Conservation (phyloP, 2,888 invertebrate genomes). For the Sclerodermus sp. region DNA sequence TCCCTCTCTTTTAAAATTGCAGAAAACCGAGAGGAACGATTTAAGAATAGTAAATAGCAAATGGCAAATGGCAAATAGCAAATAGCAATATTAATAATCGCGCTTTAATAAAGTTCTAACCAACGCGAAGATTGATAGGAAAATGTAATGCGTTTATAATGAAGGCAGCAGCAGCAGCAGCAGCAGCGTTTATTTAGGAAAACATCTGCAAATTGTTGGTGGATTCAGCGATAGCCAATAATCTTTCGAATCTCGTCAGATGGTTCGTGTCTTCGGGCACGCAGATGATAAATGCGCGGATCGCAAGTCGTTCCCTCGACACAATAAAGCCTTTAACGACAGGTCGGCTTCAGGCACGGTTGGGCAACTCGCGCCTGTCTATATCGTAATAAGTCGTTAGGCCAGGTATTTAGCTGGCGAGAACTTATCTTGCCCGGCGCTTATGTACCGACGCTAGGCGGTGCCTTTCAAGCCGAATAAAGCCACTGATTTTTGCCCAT, state of each 20-base stretch:
- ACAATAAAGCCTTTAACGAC: slow-evolving; percentile 27
- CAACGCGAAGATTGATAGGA: too few relatives aligned
- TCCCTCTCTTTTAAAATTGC: too few relatives aligned
- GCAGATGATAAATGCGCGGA: slow-evolving; percentile 28
- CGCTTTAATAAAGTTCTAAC: too few relatives aligned
- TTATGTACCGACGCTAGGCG: slow-evolving; percentile 17
- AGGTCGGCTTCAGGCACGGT: slow-evolving; percentile 13
- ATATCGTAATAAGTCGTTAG: slow-evolving; percentile 39
- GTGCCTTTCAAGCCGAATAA: slow-evolving; percentile 31
- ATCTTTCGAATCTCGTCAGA: neutral
- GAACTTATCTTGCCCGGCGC: slow-evolving; percentile 32
- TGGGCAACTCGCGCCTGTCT: slow-evolving; percentile 18
- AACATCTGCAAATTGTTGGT: too few relatives aligned
- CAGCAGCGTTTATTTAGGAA: too few relatives aligned
- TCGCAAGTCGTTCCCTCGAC: slow-evolving; percentile 15
- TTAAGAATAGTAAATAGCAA: too few relatives aligned
- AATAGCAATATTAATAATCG: too few relatives aligned
- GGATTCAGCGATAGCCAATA: too few relatives aligned
- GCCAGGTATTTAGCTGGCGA: slow-evolving; percentile 33
- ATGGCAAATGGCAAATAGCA: too few relatives aligned
- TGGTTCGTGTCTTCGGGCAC: slow-evolving; percentile 1
- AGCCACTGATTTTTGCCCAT: slow-evolving; percentile 42
- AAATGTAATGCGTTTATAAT: too few relatives aligned
- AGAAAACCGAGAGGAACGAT: too few relatives aligned
- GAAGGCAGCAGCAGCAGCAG: too few relatives aligned